These are phyloP conservation scores for Dicyrtomina minuta DNA, from an alignment of 2,888 invertebrate genomes.

Conservation along the genomic window DNA sequence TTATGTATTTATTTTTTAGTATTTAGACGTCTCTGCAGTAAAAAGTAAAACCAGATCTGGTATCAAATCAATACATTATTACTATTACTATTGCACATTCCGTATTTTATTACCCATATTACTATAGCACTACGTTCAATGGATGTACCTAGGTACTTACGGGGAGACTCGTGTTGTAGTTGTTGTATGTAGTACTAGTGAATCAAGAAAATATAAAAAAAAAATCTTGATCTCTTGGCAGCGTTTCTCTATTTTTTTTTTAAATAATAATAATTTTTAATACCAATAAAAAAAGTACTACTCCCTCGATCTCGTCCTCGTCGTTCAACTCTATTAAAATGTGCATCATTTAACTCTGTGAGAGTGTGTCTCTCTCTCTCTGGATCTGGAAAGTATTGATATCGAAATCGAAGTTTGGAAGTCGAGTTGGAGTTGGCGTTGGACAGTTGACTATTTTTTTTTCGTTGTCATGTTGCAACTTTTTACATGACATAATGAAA, in stretches of 20 bases:
- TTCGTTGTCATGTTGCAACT: background rate
- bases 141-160: too few relatives aligned
- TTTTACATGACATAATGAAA: background rate
- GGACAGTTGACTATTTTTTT: background rate
- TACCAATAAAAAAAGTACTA: conserved; percentile 14
- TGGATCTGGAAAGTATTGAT: too few relatives aligned
- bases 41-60: background rate
- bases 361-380: background rate
- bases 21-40: background rate
- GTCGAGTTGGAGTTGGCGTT: background rate
- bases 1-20: too few relatives aligned
- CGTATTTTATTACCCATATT: too few relatives aligned
- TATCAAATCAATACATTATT: too few relatives aligned
- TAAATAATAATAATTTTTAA: conserved; percentile 13
- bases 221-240: too few relatives aligned
- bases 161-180: too few relatives aligned
- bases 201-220: background rate
- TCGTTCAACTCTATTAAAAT: too few relatives aligned
- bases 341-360: background rate
- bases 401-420: too few relatives aligned
- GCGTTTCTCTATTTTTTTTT: background rate
- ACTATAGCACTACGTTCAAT: too few relatives aligned
- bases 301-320: too few relatives aligned
- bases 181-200: background rate
- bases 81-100: too few relatives aligned